Percentiles rank a stretch among this genome's conserved stretches.
phyloP scores from a whole-genome alignment of 2,113 vertebrate species.

The Eretmochelys imbricata region DNA sequence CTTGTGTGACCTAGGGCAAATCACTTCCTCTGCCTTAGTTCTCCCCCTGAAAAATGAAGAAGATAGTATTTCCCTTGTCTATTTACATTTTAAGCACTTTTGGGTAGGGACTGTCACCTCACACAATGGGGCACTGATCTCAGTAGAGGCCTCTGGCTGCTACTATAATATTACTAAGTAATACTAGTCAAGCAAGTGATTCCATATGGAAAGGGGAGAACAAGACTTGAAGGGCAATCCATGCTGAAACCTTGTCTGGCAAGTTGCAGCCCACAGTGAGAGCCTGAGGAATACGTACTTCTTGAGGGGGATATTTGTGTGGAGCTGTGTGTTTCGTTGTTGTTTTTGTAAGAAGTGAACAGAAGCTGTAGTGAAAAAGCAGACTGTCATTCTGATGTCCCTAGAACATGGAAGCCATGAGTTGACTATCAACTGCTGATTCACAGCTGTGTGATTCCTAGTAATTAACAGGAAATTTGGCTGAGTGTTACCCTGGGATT shows the following conservation, averaged over 20 bases:
- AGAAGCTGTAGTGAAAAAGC: background rate
- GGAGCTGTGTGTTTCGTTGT: background rate
- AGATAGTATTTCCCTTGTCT: background rate
- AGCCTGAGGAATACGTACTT: background rate
- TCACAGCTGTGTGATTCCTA: background rate
- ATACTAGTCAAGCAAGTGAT: background rate
- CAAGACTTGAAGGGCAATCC: background rate
- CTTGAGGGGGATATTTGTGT: background rate
- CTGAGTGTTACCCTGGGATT: background rate
- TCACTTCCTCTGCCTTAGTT: background rate
- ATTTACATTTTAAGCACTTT: background rate
- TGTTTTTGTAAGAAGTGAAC: background rate
- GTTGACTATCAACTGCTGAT: background rate
- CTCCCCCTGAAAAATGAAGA: background rate
- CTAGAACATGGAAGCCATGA: background rate
- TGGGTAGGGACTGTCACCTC: background rate
- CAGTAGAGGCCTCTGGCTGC: background rate
- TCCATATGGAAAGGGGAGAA: background rate
- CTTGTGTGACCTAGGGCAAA: background rate
- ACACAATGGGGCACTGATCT: background rate
- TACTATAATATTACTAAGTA: background rate
- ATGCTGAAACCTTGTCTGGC: background rate
- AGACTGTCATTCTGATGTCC: background rate
- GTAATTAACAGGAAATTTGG: background rate
- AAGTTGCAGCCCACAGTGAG: background rate